Evolutionary conservation across 1,140 invertebrate species (phyloP).

Genomic region (Trypoxylus dichotomus): DNA sequence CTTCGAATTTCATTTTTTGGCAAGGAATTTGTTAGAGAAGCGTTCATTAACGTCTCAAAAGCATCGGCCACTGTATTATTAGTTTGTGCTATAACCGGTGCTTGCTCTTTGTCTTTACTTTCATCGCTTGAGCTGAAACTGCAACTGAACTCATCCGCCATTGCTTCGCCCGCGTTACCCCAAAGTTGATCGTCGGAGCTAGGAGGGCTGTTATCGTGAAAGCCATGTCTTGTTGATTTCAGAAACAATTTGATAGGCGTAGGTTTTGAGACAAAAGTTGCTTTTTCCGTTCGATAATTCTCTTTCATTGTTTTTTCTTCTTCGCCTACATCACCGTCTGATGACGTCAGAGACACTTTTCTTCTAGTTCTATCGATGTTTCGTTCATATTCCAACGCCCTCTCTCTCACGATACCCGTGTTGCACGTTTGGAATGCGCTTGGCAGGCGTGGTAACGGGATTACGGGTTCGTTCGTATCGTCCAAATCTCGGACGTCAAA

Average conservation of each 20-base stretch:
- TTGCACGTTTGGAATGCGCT: constrained; percentile 43
- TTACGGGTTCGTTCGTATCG: constrained; percentile 56
- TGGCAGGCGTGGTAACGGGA: constrained; percentile 60
- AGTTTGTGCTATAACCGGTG: constrained; percentile 8
- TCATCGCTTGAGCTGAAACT: constrained; percentile 60
- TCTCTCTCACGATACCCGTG: constrained; percentile 57
- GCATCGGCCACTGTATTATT: constrained; percentile 33
- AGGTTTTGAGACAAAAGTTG: constrained; percentile 40
- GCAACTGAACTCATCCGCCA: constrained; percentile 66
- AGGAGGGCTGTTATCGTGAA: constrained; percentile 54
- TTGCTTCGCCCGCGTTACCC: constrained; percentile 65
- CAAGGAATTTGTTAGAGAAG: constrained; percentile 39
- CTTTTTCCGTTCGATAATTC: constrained; percentile 55
- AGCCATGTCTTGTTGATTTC: constrained; percentile 36
- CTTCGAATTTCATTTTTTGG: constrained; percentile 44
- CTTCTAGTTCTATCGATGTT: constrained; percentile 44
- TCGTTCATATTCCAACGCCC: constrained; percentile 58
- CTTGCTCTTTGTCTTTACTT: constrained; percentile 46
- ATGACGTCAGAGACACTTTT: constrained; percentile 57
- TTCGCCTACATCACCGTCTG: constrained; percentile 58
- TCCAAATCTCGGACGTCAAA: constrained; percentile 65
- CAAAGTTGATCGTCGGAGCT: constrained; percentile 58
- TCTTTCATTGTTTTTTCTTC: constrained; percentile 59
- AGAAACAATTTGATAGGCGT: constrained; percentile 42
- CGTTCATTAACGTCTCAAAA: constrained; percentile 46